phyloP scores from a whole-genome alignment of 2,797 vertebrate genomes.

The Peromyscus melanophrys region DNA sequence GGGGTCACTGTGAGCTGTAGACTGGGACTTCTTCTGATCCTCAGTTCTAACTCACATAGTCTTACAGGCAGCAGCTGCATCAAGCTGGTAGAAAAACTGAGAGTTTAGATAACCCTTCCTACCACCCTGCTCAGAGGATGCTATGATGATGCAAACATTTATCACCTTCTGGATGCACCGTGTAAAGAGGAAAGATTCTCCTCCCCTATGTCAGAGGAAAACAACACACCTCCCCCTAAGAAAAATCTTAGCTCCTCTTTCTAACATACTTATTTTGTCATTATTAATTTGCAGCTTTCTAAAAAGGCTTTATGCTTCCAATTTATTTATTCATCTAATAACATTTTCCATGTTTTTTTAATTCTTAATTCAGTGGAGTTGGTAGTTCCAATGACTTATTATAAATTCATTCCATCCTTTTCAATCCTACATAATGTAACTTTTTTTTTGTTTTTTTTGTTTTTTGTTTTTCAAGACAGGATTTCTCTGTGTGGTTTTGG shows the following conservation, averaged over 20 bases:
- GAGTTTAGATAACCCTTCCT: neutral
- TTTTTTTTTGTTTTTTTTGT: too few relatives aligned
- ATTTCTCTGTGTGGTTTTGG: too few relatives aligned
- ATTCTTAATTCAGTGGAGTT: neutral
- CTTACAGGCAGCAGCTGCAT: neutral
- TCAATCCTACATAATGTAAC: neutral
- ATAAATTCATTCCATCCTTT: slow-evolving; percentile 1
- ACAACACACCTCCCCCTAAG: neutral
- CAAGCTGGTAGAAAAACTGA: neutral
- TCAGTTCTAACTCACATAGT: neutral
- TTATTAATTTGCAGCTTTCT: neutral
- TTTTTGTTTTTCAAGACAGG: too few relatives aligned
- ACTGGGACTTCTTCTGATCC: neutral
- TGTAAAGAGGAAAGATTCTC: neutral
- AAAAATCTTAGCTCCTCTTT: neutral
- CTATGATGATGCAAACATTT: neutral
- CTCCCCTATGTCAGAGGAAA: neutral
- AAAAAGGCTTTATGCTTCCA: slow-evolving; percentile 7
- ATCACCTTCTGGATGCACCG: neutral
- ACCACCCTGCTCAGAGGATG: neutral
- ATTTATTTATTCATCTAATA: neutral
- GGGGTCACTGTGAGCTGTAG: neutral
- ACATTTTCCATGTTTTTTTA: neutral
- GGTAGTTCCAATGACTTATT: neutral
- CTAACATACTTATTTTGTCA: neutral